phyloP scores from a whole-genome alignment of 2,797 vertebrate genomes.

The Tamandua tetradactyla region DNA sequence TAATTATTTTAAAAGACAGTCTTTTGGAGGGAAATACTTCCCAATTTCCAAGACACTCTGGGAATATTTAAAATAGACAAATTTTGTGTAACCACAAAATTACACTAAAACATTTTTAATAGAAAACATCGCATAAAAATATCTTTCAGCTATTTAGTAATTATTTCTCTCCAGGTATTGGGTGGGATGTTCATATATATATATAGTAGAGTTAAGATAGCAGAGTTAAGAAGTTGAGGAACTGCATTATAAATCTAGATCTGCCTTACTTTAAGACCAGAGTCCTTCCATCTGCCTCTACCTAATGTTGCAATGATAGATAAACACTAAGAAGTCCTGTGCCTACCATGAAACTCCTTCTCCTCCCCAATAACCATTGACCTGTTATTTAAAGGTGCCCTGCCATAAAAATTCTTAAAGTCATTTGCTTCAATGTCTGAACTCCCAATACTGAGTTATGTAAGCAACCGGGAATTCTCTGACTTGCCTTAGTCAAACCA shows the following conservation, averaged over 20 bases:
- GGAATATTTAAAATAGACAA: not conserved
- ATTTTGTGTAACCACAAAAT: not conserved
- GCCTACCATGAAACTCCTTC: not conserved
- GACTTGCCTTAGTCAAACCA: not conserved
- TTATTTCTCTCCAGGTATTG: rapidly evolving
- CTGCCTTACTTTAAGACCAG: not conserved
- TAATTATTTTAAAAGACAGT: not conserved
- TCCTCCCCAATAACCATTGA: not conserved
- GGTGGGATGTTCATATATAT: rapidly evolving
- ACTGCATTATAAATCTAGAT: rapidly evolving
- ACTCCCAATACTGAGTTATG: too few relatives aligned
- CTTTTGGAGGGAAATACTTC: not conserved
- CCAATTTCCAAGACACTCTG: not conserved
- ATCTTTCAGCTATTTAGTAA: not conserved
- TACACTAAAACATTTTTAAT: not conserved
- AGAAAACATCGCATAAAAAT: not conserved
- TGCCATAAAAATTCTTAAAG: not conserved
- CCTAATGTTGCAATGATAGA: rapidly evolving
- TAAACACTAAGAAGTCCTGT: rapidly evolving
- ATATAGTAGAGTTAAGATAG: too few relatives aligned
- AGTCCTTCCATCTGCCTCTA: rapidly evolving
- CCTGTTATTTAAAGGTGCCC: not conserved
- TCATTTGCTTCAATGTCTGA: not conserved
- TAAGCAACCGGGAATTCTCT: not conserved
- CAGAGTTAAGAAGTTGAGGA: not conserved